Evolutionary conservation across 2,113 vertebrate species (phyloP).

Genomic region (Diglossa brunneiventris): DNA sequence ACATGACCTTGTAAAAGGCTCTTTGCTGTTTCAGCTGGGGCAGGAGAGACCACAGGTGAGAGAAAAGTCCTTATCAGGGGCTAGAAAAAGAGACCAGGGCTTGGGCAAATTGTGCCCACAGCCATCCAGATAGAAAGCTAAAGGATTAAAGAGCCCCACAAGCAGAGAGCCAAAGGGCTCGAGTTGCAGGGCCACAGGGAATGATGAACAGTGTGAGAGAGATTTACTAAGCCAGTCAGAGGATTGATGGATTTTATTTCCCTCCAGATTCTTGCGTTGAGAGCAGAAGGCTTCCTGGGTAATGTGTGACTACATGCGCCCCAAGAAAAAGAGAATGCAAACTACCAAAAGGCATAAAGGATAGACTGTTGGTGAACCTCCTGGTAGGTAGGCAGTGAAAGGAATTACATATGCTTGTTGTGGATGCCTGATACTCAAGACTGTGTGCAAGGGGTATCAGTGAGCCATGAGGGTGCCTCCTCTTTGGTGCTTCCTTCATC

Average conservation of each 20-base stretch:
- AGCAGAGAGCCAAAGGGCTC: neutral
- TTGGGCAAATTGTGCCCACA: neutral
- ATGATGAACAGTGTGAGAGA: neutral
- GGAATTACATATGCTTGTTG: neutral
- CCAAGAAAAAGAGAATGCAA: neutral
- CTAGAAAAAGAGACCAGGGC: neutral
- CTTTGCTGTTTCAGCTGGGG: neutral
- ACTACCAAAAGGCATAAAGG: neutral
- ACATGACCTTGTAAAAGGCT: neutral
- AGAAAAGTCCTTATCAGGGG: neutral
- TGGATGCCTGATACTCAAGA: neutral
- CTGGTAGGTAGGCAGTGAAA: neutral
- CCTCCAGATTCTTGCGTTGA: neutral
- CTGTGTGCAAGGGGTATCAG: neutral
- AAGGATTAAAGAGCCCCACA: neutral
- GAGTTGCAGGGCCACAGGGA: neutral
- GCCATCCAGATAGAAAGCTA: neutral
- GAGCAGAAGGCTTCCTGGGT: neutral
- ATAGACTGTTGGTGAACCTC: neutral
- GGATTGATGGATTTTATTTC: constrained; percentile 26
- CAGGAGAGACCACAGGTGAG: neutral
- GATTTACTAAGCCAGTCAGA: neutral
- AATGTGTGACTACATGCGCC: neutral
- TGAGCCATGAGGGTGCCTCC: neutral
- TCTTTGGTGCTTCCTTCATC: neutral